Evolutionary conservation across 2,797 vertebrate species (phyloP).

Genomic region (Dermochelys coriacea): DNA sequence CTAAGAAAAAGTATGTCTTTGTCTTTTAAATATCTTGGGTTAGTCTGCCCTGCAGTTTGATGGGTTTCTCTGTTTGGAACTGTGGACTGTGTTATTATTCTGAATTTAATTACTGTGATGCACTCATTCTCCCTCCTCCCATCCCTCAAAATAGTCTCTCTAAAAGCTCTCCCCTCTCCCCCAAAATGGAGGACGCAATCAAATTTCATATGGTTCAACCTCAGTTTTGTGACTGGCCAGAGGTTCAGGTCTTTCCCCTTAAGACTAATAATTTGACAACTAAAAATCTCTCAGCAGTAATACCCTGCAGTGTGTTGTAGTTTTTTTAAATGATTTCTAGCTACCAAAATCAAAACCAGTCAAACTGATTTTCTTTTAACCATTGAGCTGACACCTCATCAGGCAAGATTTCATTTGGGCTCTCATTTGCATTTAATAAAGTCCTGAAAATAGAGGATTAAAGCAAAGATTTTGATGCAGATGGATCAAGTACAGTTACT

Average conservation of each 20-base stretch:
- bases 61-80: not conserved
- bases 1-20: not conserved
- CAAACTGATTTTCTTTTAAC: not conserved
- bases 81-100: not conserved
- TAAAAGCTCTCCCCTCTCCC: not conserved
- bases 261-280: not conserved
- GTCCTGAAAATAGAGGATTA: not conserved
- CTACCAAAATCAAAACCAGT: not conserved
- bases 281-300: not conserved
- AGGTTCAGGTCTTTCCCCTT: not conserved
- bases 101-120: not conserved
- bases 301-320: not conserved
- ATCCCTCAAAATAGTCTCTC: not conserved
- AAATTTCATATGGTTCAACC: not conserved
- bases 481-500: not conserved
- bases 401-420: not conserved
- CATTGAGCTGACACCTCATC: not conserved
- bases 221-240: not conserved
- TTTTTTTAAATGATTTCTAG: not conserved
- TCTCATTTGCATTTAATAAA: conserved; percentile 6
- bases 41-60: not conserved
- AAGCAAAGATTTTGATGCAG: conserved; percentile 24
- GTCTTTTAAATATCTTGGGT: not conserved
- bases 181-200: not conserved
- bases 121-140: not conserved